Evolutionary conservation across 2,113 vertebrate genomes (phyloP), one percentile per base, ranked within the genome.

Genomic region (Tenrec ecaudatus): DNA sequence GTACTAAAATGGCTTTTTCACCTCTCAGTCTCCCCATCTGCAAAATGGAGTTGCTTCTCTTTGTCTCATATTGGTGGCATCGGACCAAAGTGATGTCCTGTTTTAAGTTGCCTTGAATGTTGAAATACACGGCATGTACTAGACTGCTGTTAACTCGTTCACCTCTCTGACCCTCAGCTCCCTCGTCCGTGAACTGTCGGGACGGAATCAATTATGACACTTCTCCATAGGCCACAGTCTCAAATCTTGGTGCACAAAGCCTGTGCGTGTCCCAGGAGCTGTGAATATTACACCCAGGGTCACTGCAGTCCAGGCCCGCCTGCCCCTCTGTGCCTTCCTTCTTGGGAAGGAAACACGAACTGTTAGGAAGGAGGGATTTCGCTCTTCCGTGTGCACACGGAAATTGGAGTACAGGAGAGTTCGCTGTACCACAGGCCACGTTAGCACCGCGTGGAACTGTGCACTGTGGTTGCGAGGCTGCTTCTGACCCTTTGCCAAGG

Each of bases 201-300:
- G 82, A 33, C 47, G n/a, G 68, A 47, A 69, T 73, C 57, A 57
- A 64, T 27, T 29, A 10, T 73, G 17, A 33, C 6, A 57, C 88
- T 58, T 94, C 36, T 25, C 82, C 66, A 58, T 60, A 88, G 86
- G 79, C 40, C 64, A 6, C 16, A 86, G 58, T 43, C 33, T 84
- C 73, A 38, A 4, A 14, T 80, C 58, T 36, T 60, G 64, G 53
- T 86, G 92, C 31, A 14, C 23, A 33, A 64, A 58, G 8, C 25
- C 23, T 12, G 0, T 15, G 9, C 9, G 29, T 53, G 53, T 86
- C 36, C 53, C n/a, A 16, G 14, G 64, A 53, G 7, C 69, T 33
- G 4, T 14, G 2, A 2, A 8, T 9, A 33, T 11, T 60, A 10
- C 2, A 0, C 38, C 8, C 0, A 11, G 19, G 33, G 79, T 33